Conservation (phyloP, 1,140 invertebrate species). For the Mesaphorura yosii region DNA sequence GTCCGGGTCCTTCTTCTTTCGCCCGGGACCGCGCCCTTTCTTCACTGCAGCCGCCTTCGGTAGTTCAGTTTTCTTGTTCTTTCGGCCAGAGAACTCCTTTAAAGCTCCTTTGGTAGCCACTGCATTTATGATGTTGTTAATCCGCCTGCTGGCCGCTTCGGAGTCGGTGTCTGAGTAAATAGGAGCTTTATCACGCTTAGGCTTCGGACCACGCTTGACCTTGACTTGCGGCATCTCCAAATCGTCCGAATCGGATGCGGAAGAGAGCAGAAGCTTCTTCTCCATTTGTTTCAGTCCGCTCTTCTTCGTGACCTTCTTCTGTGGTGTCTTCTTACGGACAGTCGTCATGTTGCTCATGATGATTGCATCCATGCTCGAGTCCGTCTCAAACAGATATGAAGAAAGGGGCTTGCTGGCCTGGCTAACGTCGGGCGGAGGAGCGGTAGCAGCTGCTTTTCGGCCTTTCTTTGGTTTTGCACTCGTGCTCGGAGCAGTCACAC, state of each 20-base stretch:
- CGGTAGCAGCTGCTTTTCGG: slow-evolving; percentile 33
- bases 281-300: slow-evolving; percentile 23
- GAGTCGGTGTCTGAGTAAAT: slow-evolving; percentile 64
- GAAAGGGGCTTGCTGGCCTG: slow-evolving; percentile 16
- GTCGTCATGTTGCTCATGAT: slow-evolving; percentile 2
- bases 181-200: slow-evolving; percentile 33
- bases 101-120: slow-evolving; percentile 66
- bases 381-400: slow-evolving; percentile 28
- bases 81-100: slow-evolving; percentile 65
- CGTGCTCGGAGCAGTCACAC: slow-evolving; percentile 18
- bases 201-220: neutral
- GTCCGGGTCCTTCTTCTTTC: slow-evolving; percentile 41
- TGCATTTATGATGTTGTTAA: neutral
- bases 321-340: neutral
- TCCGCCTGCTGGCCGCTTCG: slow-evolving; percentile 37
- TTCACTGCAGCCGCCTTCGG: slow-evolving; percentile 37
- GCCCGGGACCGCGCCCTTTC: slow-evolving; percentile 30
- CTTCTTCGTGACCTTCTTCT: slow-evolving; percentile 2
- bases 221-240: slow-evolving; percentile 16
- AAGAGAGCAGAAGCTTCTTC: slow-evolving; percentile 15
- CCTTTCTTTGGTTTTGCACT: neutral
- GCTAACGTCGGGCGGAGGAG: neutral
- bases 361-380: slow-evolving; percentile 32
- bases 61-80: slow-evolving; percentile 33
- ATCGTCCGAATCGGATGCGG: slow-evolving; percentile 27